Evolutionary conservation across 2,113 vertebrate species (phyloP).

Genomic region (Megalops atlanticus): DNA sequence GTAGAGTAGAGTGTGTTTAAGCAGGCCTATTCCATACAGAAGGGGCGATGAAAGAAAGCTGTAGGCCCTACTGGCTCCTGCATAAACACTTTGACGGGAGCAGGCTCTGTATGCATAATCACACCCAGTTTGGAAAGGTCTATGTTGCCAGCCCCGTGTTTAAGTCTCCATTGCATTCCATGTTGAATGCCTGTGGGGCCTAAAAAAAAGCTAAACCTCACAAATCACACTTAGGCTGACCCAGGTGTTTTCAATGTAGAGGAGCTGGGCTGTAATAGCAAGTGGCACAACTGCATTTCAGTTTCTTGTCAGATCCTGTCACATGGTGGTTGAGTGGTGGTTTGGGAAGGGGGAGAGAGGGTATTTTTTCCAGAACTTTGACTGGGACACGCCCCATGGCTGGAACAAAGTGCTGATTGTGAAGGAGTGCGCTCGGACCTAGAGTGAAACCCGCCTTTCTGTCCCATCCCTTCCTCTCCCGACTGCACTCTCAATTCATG

Average conservation of each 20-base stretch:
- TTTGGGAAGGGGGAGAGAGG: constrained; percentile 48
- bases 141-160: not conserved
- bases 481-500: not conserved
- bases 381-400: not conserved
- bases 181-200: constrained; percentile 27
- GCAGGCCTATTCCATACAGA: not conserved
- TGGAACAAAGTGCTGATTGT: constrained; percentile 11
- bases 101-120: constrained; percentile 51
- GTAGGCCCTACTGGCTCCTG: constrained; percentile 27
- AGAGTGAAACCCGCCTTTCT: not conserved
- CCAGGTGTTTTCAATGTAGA: constrained; percentile 69
- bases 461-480: not conserved
- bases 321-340: constrained; percentile 50
- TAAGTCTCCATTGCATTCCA: not conserved
- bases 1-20: not conserved
- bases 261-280: constrained; percentile 60
- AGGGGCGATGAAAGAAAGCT: constrained; percentile 32
- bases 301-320: constrained; percentile 60
- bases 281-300: constrained; percentile 64
- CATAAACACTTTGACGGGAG: constrained; percentile 31
- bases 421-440: constrained; percentile 24
- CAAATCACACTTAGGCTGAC: constrained; percentile 28
- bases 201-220: constrained; percentile 13
- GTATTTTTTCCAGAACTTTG: constrained; percentile 6
- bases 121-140: constrained; percentile 49